Evolutionary conservation across 23 tunicate species (phyloP), one percentile per base, ranked within the genome.

Genomic region (Halocynthia roretzi): DNA sequence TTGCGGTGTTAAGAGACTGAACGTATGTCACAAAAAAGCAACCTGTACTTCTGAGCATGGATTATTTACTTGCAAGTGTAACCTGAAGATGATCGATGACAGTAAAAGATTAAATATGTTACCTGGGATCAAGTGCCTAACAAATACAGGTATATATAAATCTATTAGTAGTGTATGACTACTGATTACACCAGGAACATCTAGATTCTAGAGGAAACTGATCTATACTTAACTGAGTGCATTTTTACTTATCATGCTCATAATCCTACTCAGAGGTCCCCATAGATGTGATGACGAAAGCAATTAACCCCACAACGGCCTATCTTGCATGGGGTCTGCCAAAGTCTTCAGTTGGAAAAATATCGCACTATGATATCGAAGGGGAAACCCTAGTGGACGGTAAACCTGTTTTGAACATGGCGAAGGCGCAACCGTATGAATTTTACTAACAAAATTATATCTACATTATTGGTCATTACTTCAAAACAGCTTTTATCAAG

Each of bases 51-150:
- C 85, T 15, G 22, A 51, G 20, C 21, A 54, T 62, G 92, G 85
- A 8, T n/a, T 77, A 7, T 86, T 70, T 62, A 67, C 67, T 6
- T 86, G 92, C 54, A 56, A 81, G 68, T 86, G 92, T 70, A 81
- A 67, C 62, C 52, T 49, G 7, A 57, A 52, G 7, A 64, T 56
- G 50, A 61, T 81, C 20, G 92, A 86, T 51, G 56, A 55, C 22
- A 61, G 74, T 2, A 15, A 10, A 9, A 56, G 58, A 11, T 5
- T 5, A 12, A 57, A 86, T 61, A 10, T 18, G 9, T 75, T 86
- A 53, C 82, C 85, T 0, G 92, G 92, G 44, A 75, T 71, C 67
- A 55, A 75, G 7, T 86, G 92, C 71, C 50, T 76, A 6, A 5
- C 53, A 65, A 86, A 86, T 51, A 81, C 92, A 78, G 85, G 92